These are phyloP conservation scores for Noctua fimbriata DNA, from an alignment of 2,888 invertebrate species.

Conservation along the genomic window DNA sequence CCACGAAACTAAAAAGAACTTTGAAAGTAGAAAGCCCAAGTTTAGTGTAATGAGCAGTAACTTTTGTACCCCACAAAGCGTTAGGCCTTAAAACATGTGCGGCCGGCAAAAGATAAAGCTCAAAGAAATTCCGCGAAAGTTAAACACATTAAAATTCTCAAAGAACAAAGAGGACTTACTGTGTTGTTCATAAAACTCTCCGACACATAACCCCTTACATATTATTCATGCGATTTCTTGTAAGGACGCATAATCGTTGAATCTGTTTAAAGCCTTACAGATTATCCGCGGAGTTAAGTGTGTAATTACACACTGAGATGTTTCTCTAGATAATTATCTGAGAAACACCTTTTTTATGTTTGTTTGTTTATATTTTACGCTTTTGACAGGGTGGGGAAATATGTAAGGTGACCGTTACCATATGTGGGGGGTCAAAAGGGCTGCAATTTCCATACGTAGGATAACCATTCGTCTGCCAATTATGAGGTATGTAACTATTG, in stretches of 20 bases:
- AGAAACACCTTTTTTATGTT: conserved; percentile 62
- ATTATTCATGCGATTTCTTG: conserved; percentile 62
- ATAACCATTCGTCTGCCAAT: background rate
- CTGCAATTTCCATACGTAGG: conserved; percentile 6
- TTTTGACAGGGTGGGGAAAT: conserved; percentile 32
- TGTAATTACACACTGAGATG: conserved; percentile 58
- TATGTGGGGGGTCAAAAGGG: conserved; percentile 8
- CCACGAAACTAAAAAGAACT: conserved; percentile 29
- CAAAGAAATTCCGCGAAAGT: conserved; percentile 63
- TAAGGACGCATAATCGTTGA: conserved; percentile 52
- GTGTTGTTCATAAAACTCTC: conserved; percentile 59
- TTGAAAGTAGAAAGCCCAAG: conserved; percentile 45
- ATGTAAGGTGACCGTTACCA: conserved; percentile 1
- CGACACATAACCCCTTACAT: conserved; percentile 52
- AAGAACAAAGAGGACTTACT: conserved; percentile 60
- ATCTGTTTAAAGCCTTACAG: conserved; percentile 57
- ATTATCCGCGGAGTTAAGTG: conserved; percentile 40
- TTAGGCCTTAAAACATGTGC: conserved; percentile 37
- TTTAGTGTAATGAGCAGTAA: conserved; percentile 39
- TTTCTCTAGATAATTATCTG: conserved; percentile 53
- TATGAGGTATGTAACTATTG: background rate
- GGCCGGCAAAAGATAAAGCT: conserved; percentile 49
- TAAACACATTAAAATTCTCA: conserved; percentile 59
- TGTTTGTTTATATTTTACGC: conserved; percentile 42
- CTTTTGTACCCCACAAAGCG: conserved; percentile 57